A percentile compares a stretch with the other conserved stretches of the same genome.
phyloP scores from a whole-genome alignment of 2,113 vertebrate species.

The Eurypyga helias region DNA sequence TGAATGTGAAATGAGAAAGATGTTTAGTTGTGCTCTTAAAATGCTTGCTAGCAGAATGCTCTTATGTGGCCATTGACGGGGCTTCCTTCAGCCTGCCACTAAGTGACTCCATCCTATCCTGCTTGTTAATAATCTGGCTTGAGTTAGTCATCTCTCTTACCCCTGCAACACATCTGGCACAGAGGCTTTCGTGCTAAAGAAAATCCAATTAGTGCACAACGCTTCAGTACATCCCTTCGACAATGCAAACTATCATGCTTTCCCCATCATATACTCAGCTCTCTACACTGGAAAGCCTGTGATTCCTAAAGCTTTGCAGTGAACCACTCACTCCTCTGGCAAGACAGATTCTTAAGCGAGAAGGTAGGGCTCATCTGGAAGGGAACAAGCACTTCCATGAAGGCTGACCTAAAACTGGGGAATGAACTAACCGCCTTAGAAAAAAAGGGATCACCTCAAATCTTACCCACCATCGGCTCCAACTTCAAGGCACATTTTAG shows the following conservation, averaged over 20 bases:
- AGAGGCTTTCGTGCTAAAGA: not conserved
- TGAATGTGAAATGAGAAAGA: not conserved
- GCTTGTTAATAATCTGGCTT: not conserved
- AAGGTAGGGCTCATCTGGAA: not conserved
- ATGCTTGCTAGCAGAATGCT: not conserved
- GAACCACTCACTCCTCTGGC: not conserved
- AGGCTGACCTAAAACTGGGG: not conserved
- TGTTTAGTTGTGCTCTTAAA: not conserved
- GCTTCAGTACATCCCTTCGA: not conserved
- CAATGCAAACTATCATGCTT: not conserved
- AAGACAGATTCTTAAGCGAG: not conserved
- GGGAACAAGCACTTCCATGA: not conserved
- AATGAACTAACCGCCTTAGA: not conserved
- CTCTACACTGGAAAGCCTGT: not conserved
- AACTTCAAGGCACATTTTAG: not conserved
- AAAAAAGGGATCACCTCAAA: not conserved
- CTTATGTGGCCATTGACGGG: not conserved
- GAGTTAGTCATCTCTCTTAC: not conserved
- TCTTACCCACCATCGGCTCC: not conserved
- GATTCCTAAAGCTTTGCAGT: not conserved
- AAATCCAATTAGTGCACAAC: not conserved
- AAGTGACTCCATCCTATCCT: not conserved
- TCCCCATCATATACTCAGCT: not conserved
- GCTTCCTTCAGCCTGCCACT: not conserved
- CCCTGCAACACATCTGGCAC: constrained; percentile 6